These are phyloP conservation scores for Octopus bimaculoides DNA, from an alignment of 1,140 invertebrate species.

Conservation along the genomic window DNA sequence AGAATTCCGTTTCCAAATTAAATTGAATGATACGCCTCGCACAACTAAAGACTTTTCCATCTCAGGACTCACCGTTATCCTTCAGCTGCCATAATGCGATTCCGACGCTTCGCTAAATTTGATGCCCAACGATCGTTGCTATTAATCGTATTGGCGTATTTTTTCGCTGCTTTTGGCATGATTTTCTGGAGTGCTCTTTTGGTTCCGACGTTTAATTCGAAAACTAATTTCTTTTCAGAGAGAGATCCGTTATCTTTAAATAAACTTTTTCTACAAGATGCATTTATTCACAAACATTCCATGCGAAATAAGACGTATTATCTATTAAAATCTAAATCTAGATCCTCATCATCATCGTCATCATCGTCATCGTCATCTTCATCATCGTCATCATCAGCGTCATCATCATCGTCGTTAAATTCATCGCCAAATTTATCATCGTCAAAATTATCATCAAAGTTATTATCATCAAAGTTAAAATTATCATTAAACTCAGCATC, in stretches of 20 bases:
- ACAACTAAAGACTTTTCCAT: no score
- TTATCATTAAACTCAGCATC: background rate
- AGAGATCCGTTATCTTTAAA: background rate
- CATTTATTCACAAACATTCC: background rate
- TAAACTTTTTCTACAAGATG: constrained; percentile 2
- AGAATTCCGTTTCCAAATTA: no score
- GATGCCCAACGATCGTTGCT: background rate
- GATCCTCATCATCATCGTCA: background rate
- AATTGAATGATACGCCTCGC: no score
- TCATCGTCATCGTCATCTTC: background rate
- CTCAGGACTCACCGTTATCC: no score
- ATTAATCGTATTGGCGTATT: background rate
- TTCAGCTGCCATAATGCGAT: background rate
- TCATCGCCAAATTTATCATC: background rate
- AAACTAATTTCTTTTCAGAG: background rate
- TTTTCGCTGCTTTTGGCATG: background rate
- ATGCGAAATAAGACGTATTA: background rate
- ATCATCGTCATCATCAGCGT: background rate
- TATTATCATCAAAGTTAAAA: background rate
- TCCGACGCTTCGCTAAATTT: background rate
- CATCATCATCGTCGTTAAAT: background rate
- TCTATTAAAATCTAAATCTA: background rate
- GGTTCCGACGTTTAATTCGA: background rate
- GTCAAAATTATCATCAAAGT: background rate
- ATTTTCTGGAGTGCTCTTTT: constrained; percentile 4